phyloP scores from a whole-genome alignment of 35 echinoderm and acorn worm species.

The Lytechinus pictus region DNA sequence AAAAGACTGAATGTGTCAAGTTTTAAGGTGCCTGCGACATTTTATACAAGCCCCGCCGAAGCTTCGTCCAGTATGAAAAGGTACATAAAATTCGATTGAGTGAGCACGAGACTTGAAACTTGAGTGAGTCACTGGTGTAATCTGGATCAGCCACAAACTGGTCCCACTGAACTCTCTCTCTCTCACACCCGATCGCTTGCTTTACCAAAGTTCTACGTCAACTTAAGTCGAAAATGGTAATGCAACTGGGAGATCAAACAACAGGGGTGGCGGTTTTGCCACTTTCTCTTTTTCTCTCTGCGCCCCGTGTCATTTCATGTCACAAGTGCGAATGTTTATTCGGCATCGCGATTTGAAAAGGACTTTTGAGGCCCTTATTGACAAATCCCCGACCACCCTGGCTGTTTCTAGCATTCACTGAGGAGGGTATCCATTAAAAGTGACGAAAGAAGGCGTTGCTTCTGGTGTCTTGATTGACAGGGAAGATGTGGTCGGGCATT shows the following conservation, averaged over 20 bases:
- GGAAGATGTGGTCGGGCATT: too few species aligned
- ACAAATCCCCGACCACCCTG: slow-evolving; percentile 31
- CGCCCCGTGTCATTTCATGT: background rate
- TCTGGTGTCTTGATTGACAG: background rate
- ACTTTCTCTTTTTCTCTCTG: background rate
- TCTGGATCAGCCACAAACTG: background rate
- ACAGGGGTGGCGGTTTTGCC: background rate
- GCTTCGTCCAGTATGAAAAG: background rate
- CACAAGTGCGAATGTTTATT: slow-evolving; percentile 35
- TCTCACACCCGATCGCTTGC: background rate
- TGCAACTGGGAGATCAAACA: background rate
- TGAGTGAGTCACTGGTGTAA: slow-evolving; percentile 26
- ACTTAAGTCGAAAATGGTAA: background rate
- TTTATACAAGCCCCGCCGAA: slow-evolving; percentile 32
- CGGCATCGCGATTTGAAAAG: background rate
- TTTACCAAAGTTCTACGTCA: slow-evolving; percentile 18
- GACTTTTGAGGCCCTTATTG: background rate
- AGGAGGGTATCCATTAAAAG: slow-evolving; percentile 35
- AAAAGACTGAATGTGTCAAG: background rate
- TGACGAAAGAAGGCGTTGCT: slow-evolving; percentile 28
- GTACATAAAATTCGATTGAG: slow-evolving; percentile 36
- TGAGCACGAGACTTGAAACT: slow-evolving; percentile 34
- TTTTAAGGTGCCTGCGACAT: background rate
- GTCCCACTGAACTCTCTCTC: slow-evolving; percentile 15
- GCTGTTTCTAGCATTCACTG: background rate